These are phyloP conservation scores for Calephelis virginiensis DNA, from an alignment of 1,140 invertebrate genomes.

Conservation along the genomic window DNA sequence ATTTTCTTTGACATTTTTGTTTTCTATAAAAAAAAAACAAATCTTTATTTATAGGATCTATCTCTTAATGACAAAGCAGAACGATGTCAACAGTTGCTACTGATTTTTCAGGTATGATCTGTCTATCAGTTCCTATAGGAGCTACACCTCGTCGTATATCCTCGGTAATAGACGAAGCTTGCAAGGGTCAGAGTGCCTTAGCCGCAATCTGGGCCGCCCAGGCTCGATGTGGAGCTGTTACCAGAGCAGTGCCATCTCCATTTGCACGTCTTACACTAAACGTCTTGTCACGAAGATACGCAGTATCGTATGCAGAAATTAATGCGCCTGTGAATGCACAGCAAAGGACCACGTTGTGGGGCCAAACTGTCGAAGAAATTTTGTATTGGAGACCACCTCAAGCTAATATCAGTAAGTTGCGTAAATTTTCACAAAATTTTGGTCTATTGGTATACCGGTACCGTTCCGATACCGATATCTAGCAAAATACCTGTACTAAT, in stretches of 20 bases:
- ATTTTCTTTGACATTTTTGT: no score
- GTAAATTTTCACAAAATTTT: background rate
- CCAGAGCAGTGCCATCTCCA: conserved; percentile 83
- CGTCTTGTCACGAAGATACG: conserved; percentile 84
- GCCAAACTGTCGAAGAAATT: conserved; percentile 82
- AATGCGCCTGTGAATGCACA: conserved; percentile 70
- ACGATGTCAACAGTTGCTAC: no score
- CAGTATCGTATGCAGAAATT: conserved; percentile 86
- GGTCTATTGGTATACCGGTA: background rate
- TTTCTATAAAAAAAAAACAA: no score
- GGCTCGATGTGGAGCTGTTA: conserved; percentile 82
- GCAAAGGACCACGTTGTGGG: conserved; percentile 80
- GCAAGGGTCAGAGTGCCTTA: conserved; percentile 82
- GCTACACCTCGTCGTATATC: conserved; percentile 77
- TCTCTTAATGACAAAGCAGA: background rate
- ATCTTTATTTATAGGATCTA: background rate
- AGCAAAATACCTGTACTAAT: no score
- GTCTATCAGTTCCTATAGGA: conserved; percentile 79
- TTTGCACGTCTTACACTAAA: conserved; percentile 84
- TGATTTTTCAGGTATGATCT: conserved; percentile 76
- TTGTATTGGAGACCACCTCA: conserved; percentile 90
- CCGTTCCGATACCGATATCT: no score
- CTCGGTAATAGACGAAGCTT: conserved; percentile 80
- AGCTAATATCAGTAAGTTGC: conserved; percentile 86
- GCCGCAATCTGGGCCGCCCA: conserved; percentile 85